Evolutionary conservation across 1,140 invertebrate species (phyloP).

Genomic region (Akabosia matsudoensis): DNA sequence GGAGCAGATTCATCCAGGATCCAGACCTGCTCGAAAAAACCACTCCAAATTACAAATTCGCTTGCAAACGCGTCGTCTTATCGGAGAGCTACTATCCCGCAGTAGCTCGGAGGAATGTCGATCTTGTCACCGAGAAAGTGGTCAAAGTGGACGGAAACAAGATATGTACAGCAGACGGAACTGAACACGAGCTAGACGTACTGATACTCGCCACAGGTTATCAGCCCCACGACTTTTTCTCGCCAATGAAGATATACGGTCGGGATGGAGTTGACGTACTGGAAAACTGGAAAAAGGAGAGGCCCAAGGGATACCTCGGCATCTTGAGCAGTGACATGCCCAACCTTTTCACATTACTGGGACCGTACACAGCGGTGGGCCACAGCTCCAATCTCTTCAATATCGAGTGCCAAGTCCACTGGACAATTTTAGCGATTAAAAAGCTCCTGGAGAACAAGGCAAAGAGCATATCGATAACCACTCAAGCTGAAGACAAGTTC

Average conservation of each 20-base stretch:
- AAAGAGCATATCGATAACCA: neutral
- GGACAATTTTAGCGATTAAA: neutral
- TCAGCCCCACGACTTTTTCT: constrained; percentile 29
- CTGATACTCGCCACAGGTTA: constrained; percentile 35
- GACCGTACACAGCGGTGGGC: constrained; percentile 12
- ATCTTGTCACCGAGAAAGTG: neutral
- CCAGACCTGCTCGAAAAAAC: neutral
- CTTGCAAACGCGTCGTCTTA: neutral
- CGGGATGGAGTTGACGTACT: constrained; percentile 26
- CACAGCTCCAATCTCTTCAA: neutral
- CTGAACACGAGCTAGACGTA: neutral
- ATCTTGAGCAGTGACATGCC: constrained; percentile 9
- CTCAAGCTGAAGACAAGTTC: neutral
- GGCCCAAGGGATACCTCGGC: constrained; percentile 24
- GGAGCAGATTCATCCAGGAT: neutral
- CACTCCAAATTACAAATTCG: neutral
- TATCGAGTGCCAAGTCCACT: constrained; percentile 28
- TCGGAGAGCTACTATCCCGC: neutral
- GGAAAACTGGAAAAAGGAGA: constrained; percentile 23
- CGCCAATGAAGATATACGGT: constrained; percentile 31
- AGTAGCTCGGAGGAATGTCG: neutral
- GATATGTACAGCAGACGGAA: neutral
- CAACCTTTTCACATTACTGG: constrained; percentile 27
- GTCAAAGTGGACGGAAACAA: neutral
- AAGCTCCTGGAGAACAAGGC: neutral